Percentiles rank a stretch among this genome's conserved stretches.
Evolutionary conservation across 2,888 invertebrate species (phyloP).

Genomic region (Notodonta dromedarius): DNA sequence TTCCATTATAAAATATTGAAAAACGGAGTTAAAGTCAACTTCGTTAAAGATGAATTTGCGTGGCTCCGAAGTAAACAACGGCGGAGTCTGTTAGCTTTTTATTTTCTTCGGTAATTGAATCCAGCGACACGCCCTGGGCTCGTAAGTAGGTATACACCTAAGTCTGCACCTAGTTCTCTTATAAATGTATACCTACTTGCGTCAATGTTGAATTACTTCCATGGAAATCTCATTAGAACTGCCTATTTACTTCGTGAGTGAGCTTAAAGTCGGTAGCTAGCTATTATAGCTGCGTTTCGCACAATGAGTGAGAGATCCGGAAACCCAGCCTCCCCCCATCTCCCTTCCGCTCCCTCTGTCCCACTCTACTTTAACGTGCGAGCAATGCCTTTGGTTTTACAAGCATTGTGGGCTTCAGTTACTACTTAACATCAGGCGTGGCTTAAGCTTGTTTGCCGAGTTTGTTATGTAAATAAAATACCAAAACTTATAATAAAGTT

Average conservation of each 20-base stretch:
- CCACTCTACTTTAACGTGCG: too few species aligned
- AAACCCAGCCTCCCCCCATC: too few species aligned
- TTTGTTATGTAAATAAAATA: too few species aligned
- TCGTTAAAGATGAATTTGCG: conserved; percentile 60
- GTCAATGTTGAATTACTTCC: conserved; percentile 6
- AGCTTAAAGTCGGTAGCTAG: too few species aligned
- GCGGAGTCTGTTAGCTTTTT: conserved; percentile 62
- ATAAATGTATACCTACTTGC: background rate
- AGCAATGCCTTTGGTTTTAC: too few species aligned
- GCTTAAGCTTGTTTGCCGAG: too few species aligned
- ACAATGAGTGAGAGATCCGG: too few species aligned
- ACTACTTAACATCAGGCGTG: too few species aligned
- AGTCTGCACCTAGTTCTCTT: background rate
- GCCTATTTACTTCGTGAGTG: background rate
- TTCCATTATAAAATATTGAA: conserved; percentile 1
- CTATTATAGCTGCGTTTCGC: too few species aligned
- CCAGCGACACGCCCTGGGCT: conserved; percentile 43
- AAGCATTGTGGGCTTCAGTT: too few species aligned
- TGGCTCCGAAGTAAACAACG: conserved; percentile 56
- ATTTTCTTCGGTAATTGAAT: conserved; percentile 67
- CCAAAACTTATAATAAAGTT: too few species aligned
- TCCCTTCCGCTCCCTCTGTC: too few species aligned
- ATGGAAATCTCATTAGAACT: background rate
- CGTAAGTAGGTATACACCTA: conserved; percentile 13
- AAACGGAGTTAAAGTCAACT: conserved; percentile 47